A percentile compares a stretch with the other conserved stretches of the same genome.
phyloP scores from a whole-genome alignment of 2,797 vertebrate genomes.

The Argentina silus region DNA sequence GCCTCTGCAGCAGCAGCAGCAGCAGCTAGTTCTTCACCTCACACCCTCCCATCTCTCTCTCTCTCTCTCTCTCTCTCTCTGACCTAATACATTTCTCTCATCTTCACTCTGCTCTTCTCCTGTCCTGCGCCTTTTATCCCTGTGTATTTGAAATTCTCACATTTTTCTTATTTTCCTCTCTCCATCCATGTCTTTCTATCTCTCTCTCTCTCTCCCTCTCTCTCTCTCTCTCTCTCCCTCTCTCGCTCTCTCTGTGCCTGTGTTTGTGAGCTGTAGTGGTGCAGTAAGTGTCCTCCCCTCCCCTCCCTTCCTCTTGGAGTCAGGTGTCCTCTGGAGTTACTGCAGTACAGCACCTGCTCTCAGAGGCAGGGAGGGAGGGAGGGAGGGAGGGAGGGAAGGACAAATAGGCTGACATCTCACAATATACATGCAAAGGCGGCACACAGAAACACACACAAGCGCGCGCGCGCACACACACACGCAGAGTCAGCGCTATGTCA shows the following conservation, averaged over 20 bases:
- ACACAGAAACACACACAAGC: slow-evolving; percentile 11
- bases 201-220: slow-evolving; percentile 25
- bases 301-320: neutral
- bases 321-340: slow-evolving; percentile 12
- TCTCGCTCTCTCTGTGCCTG: neutral
- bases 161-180: slow-evolving; percentile 39
- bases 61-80: slow-evolving; percentile 1
- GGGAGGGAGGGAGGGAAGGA: neutral
- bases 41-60: slow-evolving; percentile 46
- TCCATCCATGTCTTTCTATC: neutral
- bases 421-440: neutral
- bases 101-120: neutral
- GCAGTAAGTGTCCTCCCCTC: slow-evolving; percentile 10
- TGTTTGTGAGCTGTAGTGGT: neutral
- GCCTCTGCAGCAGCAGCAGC: slow-evolving; percentile 63
- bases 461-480: slow-evolving; percentile 3
- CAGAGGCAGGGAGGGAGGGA: neutral
- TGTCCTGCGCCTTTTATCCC: neutral
- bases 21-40: slow-evolving; percentile 33
- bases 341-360: slow-evolving; percentile 48
- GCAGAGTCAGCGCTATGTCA: slow-evolving; percentile 45
- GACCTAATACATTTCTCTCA: neutral
- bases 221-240: slow-evolving; percentile 42
- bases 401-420: slow-evolving; percentile 33
- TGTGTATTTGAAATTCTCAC: neutral